Conservation (phyloP, 2,113 vertebrate genomes). For the Aramus guarauna region DNA sequence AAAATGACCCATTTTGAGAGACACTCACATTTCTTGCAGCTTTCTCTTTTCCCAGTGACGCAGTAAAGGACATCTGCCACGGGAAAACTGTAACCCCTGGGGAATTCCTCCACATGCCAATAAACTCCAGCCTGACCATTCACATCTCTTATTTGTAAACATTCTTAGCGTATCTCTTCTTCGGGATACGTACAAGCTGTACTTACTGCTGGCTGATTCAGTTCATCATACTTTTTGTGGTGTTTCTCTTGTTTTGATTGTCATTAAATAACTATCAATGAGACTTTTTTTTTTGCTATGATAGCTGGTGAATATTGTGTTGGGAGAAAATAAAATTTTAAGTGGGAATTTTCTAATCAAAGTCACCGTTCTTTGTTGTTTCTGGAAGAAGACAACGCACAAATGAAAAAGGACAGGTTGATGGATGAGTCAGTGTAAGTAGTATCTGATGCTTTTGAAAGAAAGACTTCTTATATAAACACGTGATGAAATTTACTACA, state of each 20-base stretch:
- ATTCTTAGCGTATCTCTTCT: not conserved
- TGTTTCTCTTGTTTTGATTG: not conserved
- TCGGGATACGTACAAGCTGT: not conserved
- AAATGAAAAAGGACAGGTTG: not conserved
- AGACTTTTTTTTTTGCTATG: not conserved
- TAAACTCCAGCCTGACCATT: not conserved
- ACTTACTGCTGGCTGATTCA: not conserved
- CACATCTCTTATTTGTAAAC: not conserved
- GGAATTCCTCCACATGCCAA: not conserved
- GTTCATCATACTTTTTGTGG: not conserved
- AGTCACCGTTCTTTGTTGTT: not conserved
- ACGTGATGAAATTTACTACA: not conserved
- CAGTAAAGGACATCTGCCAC: not conserved
- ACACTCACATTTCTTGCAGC: not conserved
- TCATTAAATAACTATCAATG: not conserved
- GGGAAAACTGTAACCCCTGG: not conserved
- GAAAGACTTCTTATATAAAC: not conserved
- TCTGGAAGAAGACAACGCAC: not conserved
- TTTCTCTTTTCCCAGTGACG: not conserved
- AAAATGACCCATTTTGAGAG: not conserved
- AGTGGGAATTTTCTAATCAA: not conserved
- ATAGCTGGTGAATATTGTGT: not conserved
- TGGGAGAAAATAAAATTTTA: not conserved
- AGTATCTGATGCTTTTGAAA: not conserved
- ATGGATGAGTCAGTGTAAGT: constrained; percentile 1